Evolutionary conservation across 2,797 vertebrate species (phyloP).

Genomic region (Oreochromis grahami): DNA sequence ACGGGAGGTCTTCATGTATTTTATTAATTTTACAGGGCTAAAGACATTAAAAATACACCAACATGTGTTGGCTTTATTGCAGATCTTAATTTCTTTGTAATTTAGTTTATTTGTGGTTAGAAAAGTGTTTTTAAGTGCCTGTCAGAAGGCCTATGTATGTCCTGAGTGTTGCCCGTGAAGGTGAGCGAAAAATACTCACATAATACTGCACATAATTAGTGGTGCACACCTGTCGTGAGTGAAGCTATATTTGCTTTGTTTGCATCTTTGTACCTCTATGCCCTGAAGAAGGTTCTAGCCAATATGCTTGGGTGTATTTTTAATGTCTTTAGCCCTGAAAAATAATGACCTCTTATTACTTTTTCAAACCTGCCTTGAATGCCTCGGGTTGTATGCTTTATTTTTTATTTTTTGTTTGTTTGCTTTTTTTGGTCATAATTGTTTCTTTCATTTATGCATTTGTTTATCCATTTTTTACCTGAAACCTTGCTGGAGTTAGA

Average conservation of each 20-base stretch:
- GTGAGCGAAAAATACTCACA: neutral
- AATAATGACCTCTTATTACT: neutral
- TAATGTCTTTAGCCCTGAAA: neutral
- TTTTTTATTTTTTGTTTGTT: neutral
- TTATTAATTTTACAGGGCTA: neutral
- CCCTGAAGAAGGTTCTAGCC: neutral
- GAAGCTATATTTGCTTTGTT: neutral
- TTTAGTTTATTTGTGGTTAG: neutral
- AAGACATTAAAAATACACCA: neutral
- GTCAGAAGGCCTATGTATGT: neutral
- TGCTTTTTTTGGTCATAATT: neutral
- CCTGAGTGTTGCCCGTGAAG: neutral
- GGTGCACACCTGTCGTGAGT: neutral
- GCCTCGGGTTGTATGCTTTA: neutral
- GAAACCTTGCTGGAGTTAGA: neutral
- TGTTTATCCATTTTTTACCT: neutral
- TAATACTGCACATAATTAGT: neutral
- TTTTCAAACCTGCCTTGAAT: neutral
- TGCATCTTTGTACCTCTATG: neutral
- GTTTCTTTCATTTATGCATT: neutral
- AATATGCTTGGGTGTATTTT: neutral
- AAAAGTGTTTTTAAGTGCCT: neutral
- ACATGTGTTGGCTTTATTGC: neutral
- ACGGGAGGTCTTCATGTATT: neutral
- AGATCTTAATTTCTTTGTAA: neutral